Base-by-base conservation (phyloP, 1,140 invertebrate species). In the Amphibalanus amphitrite region DNA sequence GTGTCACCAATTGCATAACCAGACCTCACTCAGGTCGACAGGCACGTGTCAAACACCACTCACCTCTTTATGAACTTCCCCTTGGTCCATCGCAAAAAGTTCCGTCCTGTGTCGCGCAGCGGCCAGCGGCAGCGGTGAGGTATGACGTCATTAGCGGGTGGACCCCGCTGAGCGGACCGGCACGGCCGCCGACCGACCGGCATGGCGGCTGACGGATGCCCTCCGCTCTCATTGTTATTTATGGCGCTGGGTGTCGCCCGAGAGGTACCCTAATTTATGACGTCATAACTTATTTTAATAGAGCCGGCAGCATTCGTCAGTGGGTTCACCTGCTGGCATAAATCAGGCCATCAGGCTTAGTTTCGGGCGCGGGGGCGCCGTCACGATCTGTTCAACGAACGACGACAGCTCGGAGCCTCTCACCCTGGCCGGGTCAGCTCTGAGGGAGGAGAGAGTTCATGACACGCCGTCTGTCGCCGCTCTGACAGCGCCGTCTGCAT, bases 251-350 rank as follows among this genome's bases (percentile, higher is more conserved):
- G 47, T 59, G 47, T 59, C 47, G 47, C 47, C 47, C 47, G 47
- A 59, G 47, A 59, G 47, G 47, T 23, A 59, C 47, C 47, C 47
- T 59, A 13, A 59, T 59, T 59, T 59, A 59, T 59, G 47, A 59
- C 47, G 47, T 59, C 47, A 59, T 59, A 59, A 59, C 47, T 59
- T 59, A 59, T 59, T 59, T 59, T 59, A 59, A 59, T 59, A 59
- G 47, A 59, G 47, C 47, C 47, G 47, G 47, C 47, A 59, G 47
- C 47, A 59, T 59, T 59, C 47, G 47, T 59, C 47, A 59, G 47
- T 59, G 47, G 47, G 13, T 59, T 59, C 47, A 59, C 47, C 47
- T 59, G 47, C 13, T 23, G 47, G 17, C 10, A 59, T 59, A 59
- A 59, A 59, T 59, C 47, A 59, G 47, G 6, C 47, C 13, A 59